Evolutionary conservation across 2,797 vertebrate genomes (phyloP).

Genomic region (Sebastes variabilis): DNA sequence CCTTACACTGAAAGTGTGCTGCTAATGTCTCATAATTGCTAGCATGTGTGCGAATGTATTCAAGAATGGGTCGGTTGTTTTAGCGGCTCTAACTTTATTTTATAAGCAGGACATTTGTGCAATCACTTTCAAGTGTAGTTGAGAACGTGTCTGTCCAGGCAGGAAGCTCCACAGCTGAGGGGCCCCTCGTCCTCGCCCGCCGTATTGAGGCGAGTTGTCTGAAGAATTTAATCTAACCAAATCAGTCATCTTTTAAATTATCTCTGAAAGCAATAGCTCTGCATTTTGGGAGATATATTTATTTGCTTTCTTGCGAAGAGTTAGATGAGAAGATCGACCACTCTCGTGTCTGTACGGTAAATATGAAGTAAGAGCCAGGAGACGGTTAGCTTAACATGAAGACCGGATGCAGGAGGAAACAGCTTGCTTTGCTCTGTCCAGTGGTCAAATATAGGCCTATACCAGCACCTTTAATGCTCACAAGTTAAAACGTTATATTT

Average conservation of each 20-base stretch:
- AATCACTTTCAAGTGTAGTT: constrained; percentile 7
- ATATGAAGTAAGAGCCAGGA: fast-evolving
- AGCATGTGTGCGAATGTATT: constrained; percentile 18
- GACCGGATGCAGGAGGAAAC: too few species aligned
- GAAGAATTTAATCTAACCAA: neutral
- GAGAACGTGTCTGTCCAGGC: neutral
- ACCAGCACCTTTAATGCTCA: too few species aligned
- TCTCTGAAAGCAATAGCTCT: neutral
- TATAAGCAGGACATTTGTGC: constrained; percentile 5
- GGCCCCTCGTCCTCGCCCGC: neutral
- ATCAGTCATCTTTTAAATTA: neutral
- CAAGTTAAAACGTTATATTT: too few species aligned
- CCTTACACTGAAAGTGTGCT: constrained; percentile 14
- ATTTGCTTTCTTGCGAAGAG: too few species aligned
- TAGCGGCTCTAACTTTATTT: constrained; percentile 4
- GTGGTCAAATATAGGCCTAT: too few species aligned
- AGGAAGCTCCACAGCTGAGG: constrained; percentile 8
- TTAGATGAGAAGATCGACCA: too few species aligned
- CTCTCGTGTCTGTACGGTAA: too few species aligned
- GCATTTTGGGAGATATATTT: too few species aligned
- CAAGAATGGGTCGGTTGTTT: neutral
- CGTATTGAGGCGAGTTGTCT: neutral
- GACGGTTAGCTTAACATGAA: neutral
- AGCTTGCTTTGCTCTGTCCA: neutral
- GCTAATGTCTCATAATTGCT: constrained; percentile 42